A percentile compares a stretch with the other conserved stretches of the same genome.
phyloP scores from a whole-genome alignment of 2,113 vertebrate species.

The Mesoclemmys tuberculata region DNA sequence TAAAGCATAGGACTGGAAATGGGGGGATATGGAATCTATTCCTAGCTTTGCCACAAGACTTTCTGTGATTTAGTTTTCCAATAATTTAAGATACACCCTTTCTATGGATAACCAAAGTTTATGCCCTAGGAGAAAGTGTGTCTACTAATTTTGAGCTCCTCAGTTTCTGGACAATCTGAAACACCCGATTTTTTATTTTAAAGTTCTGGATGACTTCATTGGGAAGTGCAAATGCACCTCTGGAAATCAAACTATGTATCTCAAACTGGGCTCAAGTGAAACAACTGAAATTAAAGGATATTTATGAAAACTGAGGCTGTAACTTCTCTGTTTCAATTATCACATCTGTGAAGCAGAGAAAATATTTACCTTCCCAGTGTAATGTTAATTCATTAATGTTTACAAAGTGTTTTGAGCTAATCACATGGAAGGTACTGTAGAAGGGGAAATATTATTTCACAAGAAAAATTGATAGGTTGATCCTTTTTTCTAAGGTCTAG shows the following conservation, averaged over 20 bases:
- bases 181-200: not conserved
- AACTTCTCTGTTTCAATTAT: not conserved
- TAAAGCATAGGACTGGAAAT: not conserved
- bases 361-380: not conserved
- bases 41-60: not conserved
- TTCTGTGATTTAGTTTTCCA: not conserved
- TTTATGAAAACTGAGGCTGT: not conserved
- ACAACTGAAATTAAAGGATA: not conserved
- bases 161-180: not conserved
- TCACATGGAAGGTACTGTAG: not conserved
- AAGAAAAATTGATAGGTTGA: not conserved
- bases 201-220: not conserved
- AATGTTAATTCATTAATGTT: not conserved
- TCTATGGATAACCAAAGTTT: not conserved
- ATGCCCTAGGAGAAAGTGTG: not conserved
- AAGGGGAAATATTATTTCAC: not conserved
- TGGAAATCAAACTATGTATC: not conserved
- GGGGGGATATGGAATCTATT: not conserved
- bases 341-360: not conserved
- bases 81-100: not conserved
- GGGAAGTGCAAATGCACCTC: not conserved
- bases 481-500: not conserved
- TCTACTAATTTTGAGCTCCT: not conserved
- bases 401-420: not conserved
- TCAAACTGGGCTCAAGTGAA: rapidly evolving